Evolutionary conservation across 2,888 invertebrate species (phyloP), one percentile per base, ranked within the genome.

Genomic region (Polyommatus iphigenia): DNA sequence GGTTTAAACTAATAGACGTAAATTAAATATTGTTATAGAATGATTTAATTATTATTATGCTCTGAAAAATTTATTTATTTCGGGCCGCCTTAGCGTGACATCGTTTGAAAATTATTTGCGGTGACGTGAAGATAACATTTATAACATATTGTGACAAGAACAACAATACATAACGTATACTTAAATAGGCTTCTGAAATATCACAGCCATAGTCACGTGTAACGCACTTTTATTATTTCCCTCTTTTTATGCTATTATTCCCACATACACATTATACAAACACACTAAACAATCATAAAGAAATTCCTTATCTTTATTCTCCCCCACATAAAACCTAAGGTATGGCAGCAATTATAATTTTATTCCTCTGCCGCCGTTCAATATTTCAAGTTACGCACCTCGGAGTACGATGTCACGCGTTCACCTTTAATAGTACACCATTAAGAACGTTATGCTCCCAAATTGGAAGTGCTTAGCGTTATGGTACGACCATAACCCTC

Each of bases 401-500:
- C 46, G 46, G 10, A 20, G n/a, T 46, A 46, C 54, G 50, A 75
- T 54, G 46, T 50, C 75, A 29, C 50, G 54, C 73, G 24, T 46
- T 75, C 15, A 75, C 75, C 75, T 54, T 73, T 75, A 54, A 50
- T 54, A 41, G 54, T 75, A 2, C n/a, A 54, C 54, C 54, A 54
- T 75, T 75, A 75, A n/a, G 75, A 75, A 75, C 75, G 54, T 75
- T 54, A 75, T 24, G 75, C 54, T 50, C 29, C 75, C 24, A 75
- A 75, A 75, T 75, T 54, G 75, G 73, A 73, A 20, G 41, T 46
- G 46, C 46, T 41, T 73, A 73, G 46, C 41, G 73, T 73, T 41
- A 41, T 46, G 72, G 72, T 73, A 4, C 41, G 46, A 46, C 73
- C 46, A 46, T 46, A 41, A 41, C 46, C 20, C 67, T 67, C 15